Conservation (phyloP, 2,113 vertebrate genomes). For the Apistogramma diplotaenia region DNA sequence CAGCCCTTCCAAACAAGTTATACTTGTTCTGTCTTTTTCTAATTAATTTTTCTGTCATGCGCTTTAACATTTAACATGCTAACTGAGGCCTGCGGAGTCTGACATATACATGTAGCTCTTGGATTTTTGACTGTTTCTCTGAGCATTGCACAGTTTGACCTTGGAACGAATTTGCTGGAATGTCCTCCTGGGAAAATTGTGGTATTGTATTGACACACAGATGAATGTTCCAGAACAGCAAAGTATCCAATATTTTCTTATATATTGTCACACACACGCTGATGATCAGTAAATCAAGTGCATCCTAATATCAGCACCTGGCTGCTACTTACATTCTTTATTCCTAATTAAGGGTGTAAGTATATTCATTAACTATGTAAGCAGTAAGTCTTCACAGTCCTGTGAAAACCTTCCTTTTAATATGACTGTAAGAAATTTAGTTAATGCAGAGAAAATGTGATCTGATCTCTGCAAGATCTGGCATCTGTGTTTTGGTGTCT, state of each 20-base stretch:
- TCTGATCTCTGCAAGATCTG: neutral
- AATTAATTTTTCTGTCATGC: neutral
- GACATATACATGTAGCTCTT: neutral
- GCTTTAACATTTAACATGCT: neutral
- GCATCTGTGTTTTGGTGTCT: neutral
- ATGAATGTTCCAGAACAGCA: too few species aligned
- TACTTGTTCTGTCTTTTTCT: neutral
- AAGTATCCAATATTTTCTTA: too few species aligned
- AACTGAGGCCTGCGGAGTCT: neutral
- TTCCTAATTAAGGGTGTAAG: too few species aligned
- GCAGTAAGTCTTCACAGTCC: too few species aligned
- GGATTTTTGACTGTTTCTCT: neutral
- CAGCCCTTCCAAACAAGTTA: neutral
- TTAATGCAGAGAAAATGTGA: neutral
- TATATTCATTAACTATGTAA: too few species aligned
- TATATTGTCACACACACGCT: too few species aligned
- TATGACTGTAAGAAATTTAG: neutral
- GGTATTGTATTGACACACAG: too few species aligned
- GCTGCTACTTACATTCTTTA: too few species aligned
- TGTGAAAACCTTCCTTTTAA: neutral
- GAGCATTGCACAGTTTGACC: neutral
- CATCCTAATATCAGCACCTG: too few species aligned
- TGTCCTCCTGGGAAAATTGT: too few species aligned
- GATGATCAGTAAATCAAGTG: too few species aligned
- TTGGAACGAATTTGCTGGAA: too few species aligned